These are phyloP conservation scores for Todus mexicanus DNA, from an alignment of 2,797 vertebrate species.

Conservation along the genomic window DNA sequence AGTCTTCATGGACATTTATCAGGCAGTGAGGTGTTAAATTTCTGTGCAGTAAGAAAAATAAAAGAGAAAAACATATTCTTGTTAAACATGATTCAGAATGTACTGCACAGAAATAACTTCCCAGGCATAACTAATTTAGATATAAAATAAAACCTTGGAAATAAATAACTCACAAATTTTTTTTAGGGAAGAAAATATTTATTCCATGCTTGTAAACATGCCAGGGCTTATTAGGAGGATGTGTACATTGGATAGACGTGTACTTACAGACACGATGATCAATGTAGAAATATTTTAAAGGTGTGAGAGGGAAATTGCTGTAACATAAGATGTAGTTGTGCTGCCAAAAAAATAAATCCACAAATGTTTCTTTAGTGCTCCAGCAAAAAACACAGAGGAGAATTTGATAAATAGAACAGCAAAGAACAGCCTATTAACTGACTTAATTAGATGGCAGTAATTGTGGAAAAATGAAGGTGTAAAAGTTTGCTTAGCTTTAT, in stretches of 20 bases:
- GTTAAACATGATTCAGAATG: neutral
- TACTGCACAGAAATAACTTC: neutral
- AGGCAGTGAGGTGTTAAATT: neutral
- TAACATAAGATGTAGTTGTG: neutral
- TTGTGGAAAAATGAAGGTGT: neutral
- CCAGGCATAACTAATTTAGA: neutral
- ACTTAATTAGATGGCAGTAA: neutral
- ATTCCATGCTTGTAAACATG: neutral
- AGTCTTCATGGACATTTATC: neutral
- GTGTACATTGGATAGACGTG: neutral
- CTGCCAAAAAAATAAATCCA: neutral
- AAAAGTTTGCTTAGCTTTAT: neutral
- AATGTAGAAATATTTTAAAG: neutral
- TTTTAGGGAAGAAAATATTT: neutral
- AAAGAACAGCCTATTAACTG: neutral
- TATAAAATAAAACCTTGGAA: neutral
- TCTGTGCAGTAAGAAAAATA: neutral
- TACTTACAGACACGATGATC: neutral
- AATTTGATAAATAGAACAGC: neutral
- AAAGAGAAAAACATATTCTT: neutral
- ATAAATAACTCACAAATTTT: neutral
- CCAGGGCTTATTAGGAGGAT: neutral
- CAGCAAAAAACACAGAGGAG: neutral
- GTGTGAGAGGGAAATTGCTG: neutral
- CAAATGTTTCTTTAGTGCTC: neutral